Conservation (phyloP, 2,797 vertebrate species). For the Oryzias dopingdopingensis region DNA sequence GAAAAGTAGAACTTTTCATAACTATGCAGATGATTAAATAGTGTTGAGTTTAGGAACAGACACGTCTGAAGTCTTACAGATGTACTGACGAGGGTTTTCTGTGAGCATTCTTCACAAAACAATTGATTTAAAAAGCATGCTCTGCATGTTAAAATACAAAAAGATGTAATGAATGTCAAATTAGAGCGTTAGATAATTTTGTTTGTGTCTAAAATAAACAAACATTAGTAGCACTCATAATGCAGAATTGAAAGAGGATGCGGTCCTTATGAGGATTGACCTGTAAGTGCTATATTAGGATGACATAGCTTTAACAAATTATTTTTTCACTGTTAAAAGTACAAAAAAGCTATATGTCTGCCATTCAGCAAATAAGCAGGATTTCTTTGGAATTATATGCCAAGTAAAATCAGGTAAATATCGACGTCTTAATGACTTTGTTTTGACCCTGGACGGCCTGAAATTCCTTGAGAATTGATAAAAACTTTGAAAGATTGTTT, state of each 20-base stretch:
- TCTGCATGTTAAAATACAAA: not conserved
- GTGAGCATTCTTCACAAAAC: too few species aligned
- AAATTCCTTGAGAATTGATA: too few species aligned
- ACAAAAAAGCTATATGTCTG: conserved; percentile 5
- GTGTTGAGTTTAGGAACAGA: not conserved
- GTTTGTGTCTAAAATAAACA: not conserved
- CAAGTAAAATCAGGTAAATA: too few species aligned
- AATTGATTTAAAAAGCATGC: not conserved
- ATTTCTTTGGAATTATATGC: too few species aligned
- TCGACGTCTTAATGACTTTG: too few species aligned
- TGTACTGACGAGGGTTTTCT: not conserved
- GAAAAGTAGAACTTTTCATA: not conserved
- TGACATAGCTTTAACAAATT: conserved; percentile 4
- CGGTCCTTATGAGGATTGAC: not conserved
- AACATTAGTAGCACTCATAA: not conserved
- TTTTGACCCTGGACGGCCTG: too few species aligned
- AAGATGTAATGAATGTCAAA: not conserved
- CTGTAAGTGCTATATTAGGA: conserved; percentile 16
- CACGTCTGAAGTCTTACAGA: not conserved
- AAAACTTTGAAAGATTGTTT: too few species aligned
- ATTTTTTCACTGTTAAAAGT: conserved; percentile 18
- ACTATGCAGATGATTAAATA: not conserved
- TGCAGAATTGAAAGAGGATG: not conserved
- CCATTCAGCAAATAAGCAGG: too few species aligned
- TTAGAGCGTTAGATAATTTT: not conserved